Evolutionary conservation across 2,797 vertebrate genomes (phyloP), one percentile per base, ranked within the genome.

Genomic region (Melanogrammus aeglefinus): DNA sequence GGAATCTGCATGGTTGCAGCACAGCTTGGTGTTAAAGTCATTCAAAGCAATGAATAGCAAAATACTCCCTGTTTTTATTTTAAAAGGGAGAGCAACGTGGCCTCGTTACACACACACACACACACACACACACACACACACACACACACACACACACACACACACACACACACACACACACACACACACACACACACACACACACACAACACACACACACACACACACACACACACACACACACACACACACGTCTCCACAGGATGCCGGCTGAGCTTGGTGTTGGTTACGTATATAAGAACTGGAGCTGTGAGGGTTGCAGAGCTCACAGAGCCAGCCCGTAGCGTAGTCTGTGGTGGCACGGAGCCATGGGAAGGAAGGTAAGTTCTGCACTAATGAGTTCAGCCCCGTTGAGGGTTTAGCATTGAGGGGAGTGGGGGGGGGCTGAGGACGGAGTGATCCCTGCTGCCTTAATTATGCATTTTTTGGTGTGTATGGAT

Each of bases 1-100:
- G 29, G 57, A 89, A 87, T 86, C 69, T 82, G 84, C 84, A 84
- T 84, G 76, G 63, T 69, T 36, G 72, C 24, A 29, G 51, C 47
- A 51, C 47, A 63, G 0, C 47, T 5, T 18, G 47, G 35, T 36
- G 35, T 36, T 36, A 36, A 36, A 36, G 35, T 36, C 35, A 36
- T 36, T 36, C 35, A 36, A 36, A 36, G 35, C 35, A 36, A 36
- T 36, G 35, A 36, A 36, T 36, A 36, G 35, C 35, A 36, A 36
- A 6, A 6, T 7, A 36, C 35, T 7, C 7, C 35, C 35, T 6
- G 5, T 33, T 33, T 33, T 33, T 2, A 33, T 33, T 33, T 33
- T 4, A 33, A 33, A 33, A 33, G 31, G 31, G 7, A 7, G 35
- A 36, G 35, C 35, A 36, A 36, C 35, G 35, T 36, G 35, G 35